Evolutionary conservation across 2,797 vertebrate species (phyloP), one percentile per base, ranked within the genome.

Genomic region (Leucoraja ocellata): DNA sequence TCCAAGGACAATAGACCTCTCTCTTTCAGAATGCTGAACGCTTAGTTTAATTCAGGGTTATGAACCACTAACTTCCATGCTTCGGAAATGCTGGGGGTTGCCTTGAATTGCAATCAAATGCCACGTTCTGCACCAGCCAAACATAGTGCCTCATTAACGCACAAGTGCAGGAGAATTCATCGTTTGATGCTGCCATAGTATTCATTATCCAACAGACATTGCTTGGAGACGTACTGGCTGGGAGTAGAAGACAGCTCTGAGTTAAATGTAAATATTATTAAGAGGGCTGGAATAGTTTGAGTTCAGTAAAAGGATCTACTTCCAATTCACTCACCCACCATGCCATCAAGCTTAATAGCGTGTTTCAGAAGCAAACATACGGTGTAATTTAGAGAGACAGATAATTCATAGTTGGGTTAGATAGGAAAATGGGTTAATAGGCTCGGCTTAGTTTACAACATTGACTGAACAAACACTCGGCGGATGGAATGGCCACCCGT

Each of bases 51-150:
- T 91, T 88, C 11, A 7, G 10, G 65, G 65, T 21, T 54, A 91
- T 91, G 90, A 91, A 91, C n/a, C n/a, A 88, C 39, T 73, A 71
- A 91, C 90, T 39, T 71, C n/a, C 3, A 32, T 91, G 86, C n/a
- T 32, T 91, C 74, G 90, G 68, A 74, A 91, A 54, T 32, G 32
- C 36, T 73, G 21, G 90, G 68, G 88, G 90, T 91, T 23, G 46
- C 39, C 32, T 21, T 46, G 36, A 54, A 91, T 54, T 91, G 68
- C 36, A 28, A 91, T 7, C 13, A 73, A 91, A 25, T 91, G 21
- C 90, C 68, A 74, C 65, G 68, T 46, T 73, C 46, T 73, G 11
- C 25, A 46, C 32, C 10, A 39, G 90, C 90, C 90, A 74, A 91
- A 71, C 65, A 74, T 11, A 36, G 74, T 36, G 25, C 68, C 88